These are phyloP conservation scores for Drosophila nebulosa DNA, from an alignment of 1,140 invertebrate genomes.

Conservation along the genomic window DNA sequence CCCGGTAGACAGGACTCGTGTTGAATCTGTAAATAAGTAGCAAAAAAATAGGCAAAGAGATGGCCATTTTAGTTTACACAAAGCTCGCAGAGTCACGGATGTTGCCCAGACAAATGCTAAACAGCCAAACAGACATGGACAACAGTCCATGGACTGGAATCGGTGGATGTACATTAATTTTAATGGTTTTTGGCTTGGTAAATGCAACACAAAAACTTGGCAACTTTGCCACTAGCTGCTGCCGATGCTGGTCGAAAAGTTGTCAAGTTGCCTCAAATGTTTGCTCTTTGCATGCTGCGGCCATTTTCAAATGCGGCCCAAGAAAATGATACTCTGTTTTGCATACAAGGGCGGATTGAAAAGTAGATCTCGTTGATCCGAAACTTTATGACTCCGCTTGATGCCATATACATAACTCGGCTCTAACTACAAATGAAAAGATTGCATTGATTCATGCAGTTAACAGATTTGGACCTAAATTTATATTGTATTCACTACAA, in stretches of 20 bases:
- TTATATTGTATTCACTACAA: too few relatives aligned
- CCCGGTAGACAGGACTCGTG: constrained; percentile 11
- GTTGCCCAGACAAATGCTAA: background rate
- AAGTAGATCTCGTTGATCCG: too few relatives aligned
- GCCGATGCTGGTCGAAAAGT: background rate
- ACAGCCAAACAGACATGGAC: background rate
- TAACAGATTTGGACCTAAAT: too few relatives aligned
- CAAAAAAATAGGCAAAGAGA: constrained; percentile 31
- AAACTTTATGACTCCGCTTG: too few relatives aligned
- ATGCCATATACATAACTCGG: too few relatives aligned
- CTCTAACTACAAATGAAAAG: too few relatives aligned
- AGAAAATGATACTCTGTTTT: constrained; percentile 4
- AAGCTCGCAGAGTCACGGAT: constrained; percentile 17
- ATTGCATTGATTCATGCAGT: too few relatives aligned
- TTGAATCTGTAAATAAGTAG: constrained; percentile 31
- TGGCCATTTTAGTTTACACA: constrained; percentile 54
- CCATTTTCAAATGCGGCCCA: background rate
- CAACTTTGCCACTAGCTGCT: background rate
- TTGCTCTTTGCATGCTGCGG: constrained; percentile 6
- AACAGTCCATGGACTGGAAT: background rate
- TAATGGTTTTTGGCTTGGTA: constrained; percentile 11
- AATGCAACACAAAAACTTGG: constrained; percentile 28
- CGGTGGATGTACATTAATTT: constrained; percentile 23
- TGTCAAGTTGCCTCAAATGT: constrained; percentile 21
- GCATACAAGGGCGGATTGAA: constrained; percentile 3